Percentiles rank a stretch among this genome's conserved stretches.
These are phyloP conservation scores for Muricea muricata DNA, from an alignment of 92 coral and sea anemone genomes.

Conservation along the genomic window DNA sequence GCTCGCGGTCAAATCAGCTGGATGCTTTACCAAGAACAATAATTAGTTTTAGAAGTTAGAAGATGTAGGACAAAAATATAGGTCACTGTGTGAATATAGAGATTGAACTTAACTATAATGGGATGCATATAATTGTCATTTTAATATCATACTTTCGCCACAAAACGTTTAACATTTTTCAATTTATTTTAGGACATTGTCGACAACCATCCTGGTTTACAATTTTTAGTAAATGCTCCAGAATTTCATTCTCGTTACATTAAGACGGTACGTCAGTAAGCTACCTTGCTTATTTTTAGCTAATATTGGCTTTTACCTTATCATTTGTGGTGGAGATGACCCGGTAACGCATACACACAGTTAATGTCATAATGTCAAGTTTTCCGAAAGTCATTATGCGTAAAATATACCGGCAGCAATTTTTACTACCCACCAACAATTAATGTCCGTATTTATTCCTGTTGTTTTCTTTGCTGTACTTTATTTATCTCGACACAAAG, in stretches of 20 bases:
- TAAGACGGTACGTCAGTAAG: slow-evolving; percentile 92
- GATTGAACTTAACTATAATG: too few species aligned
- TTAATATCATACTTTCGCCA: too few species aligned
- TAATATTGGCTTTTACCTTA: background rate
- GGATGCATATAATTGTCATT: too few species aligned
- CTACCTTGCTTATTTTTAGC: background rate
- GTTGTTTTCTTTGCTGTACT: background rate
- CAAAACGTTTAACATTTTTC: background rate
- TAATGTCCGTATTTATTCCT: background rate
- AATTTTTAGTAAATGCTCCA: slow-evolving; percentile 86
- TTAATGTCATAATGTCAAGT: background rate
- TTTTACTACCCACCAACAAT: background rate
- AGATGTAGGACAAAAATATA: too few species aligned
- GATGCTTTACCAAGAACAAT: too few species aligned
- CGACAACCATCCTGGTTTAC: slow-evolving; percentile 85
- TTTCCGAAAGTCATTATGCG: background rate
- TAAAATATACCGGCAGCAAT: too few species aligned
- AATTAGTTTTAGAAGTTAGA: too few species aligned
- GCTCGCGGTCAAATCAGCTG: too few species aligned
- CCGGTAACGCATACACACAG: too few species aligned
- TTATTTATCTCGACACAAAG: background rate
- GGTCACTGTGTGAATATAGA: too few species aligned
- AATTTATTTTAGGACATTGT: slow-evolving; percentile 77
- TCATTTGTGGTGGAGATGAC: too few species aligned
- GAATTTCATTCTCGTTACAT: slow-evolving; percentile 98